These are phyloP conservation scores for Trypoxylon attenuatum DNA, from an alignment of 2,888 invertebrate genomes.

Conservation along the genomic window DNA sequence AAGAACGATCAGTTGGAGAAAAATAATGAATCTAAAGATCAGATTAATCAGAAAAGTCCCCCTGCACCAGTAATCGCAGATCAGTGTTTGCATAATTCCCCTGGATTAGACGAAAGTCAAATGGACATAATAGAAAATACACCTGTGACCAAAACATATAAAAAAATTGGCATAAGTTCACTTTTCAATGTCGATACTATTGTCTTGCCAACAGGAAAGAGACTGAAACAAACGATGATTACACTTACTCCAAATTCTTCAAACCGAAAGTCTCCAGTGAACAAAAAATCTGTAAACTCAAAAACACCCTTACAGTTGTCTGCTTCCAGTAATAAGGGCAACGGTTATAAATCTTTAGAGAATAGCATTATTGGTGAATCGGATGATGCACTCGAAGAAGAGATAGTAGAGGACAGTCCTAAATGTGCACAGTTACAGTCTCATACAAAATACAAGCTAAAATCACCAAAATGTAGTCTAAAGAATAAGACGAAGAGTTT, in stretches of 20 bases:
- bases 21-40: not conserved
- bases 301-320: not conserved
- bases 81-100: too few species aligned
- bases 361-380: too few species aligned
- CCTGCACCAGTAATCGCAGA: too few species aligned
- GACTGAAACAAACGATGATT: conserved; percentile 59
- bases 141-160: conserved; percentile 6
- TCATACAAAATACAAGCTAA: conserved; percentile 8
- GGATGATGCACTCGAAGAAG: too few species aligned
- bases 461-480: not conserved
- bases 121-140: conserved; percentile 18
- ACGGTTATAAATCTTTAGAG: too few species aligned
- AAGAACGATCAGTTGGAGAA: not conserved
- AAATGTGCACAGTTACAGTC: not conserved
- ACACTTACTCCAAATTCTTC: conserved; percentile 42
- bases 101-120: too few species aligned
- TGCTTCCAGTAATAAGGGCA: not conserved
- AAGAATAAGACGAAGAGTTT: not conserved
- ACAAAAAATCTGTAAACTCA: not conserved
- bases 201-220: conserved; percentile 49
- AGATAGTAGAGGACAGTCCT: conserved; percentile 40
- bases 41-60: too few species aligned
- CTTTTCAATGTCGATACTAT: conserved; percentile 44
- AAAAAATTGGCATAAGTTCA: conserved; percentile 25
- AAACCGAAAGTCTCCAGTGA: conserved; percentile 9